These are phyloP conservation scores for Sebastes taczanowskii DNA, from an alignment of 2,797 vertebrate species.

Conservation along the genomic window DNA sequence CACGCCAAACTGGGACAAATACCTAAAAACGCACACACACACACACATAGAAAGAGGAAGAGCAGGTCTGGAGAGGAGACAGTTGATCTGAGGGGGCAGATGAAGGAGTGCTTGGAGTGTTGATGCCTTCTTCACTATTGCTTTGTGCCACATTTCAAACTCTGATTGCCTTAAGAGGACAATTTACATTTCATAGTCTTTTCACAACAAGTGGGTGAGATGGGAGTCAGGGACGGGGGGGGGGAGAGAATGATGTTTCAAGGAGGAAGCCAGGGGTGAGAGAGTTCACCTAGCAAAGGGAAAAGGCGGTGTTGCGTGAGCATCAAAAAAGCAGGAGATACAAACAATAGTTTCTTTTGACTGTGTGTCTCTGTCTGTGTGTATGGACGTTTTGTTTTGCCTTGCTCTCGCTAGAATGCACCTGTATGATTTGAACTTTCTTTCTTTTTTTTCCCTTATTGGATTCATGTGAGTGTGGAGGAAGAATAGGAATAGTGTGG, in stretches of 20 bases:
- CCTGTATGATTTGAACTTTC: slow-evolving; percentile 65
- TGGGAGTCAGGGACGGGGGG: slow-evolving; percentile 53
- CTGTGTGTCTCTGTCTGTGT: slow-evolving; percentile 26
- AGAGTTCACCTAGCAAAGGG: slow-evolving; percentile 61
- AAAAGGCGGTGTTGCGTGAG: slow-evolving; percentile 35
- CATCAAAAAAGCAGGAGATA: slow-evolving; percentile 41
- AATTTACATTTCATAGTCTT: slow-evolving; percentile 82
- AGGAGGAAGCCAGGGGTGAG: slow-evolving; percentile 64
- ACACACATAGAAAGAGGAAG: slow-evolving; percentile 26
- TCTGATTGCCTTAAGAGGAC: slow-evolving; percentile 80
- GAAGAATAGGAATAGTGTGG: slow-evolving; percentile 59
- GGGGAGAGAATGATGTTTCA: slow-evolving; percentile 60
- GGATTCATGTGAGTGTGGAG: slow-evolving; percentile 67
- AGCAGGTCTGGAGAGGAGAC: slow-evolving; percentile 61
- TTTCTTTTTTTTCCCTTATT: slow-evolving; percentile 52
- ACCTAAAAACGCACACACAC: slow-evolving; percentile 30
- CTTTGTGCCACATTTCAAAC: slow-evolving; percentile 79
- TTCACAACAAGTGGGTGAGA: slow-evolving; percentile 78
- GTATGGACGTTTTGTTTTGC: slow-evolving; percentile 50
- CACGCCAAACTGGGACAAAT: slow-evolving; percentile 73
- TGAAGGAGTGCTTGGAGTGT: slow-evolving; percentile 72
- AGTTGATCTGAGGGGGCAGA: slow-evolving; percentile 73
- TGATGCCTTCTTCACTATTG: slow-evolving; percentile 73
- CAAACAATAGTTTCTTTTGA: slow-evolving; percentile 53
- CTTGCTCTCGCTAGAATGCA: slow-evolving; percentile 62